Percentiles rank a stretch among this genome's conserved stretches.
Conservation (phyloP, 2,113 vertebrate species). For the Sakesphorus luctuosus region DNA sequence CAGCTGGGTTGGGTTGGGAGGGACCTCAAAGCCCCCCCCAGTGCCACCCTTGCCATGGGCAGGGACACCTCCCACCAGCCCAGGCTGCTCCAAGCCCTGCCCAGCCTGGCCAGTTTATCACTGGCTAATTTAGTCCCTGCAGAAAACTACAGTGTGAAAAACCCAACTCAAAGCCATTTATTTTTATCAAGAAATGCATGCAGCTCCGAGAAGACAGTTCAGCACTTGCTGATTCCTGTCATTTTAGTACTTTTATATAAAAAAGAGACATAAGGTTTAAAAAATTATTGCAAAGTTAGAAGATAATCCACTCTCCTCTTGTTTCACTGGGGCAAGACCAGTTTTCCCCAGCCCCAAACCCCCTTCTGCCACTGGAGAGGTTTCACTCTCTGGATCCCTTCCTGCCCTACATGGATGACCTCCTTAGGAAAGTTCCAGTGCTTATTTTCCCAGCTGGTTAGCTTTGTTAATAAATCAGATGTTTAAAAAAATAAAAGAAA, state of each 20-base stretch:
- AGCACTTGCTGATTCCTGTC: background rate
- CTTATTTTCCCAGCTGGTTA: conserved; percentile 26
- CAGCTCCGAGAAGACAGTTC: background rate
- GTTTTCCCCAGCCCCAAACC: background rate
- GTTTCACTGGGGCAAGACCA: background rate
- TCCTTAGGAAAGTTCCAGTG: background rate
- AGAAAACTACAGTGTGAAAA: fast-evolving
- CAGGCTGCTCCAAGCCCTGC: background rate
- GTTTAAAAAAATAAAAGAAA: background rate
- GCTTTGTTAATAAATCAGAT: conserved; percentile 6
- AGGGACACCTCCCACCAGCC: background rate
- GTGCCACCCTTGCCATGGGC: background rate
- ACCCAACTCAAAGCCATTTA: fast-evolving
- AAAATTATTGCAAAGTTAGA: background rate
- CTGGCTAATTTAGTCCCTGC: background rate
- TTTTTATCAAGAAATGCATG: background rate
- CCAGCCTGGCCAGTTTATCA: background rate
- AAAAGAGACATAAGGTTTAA: background rate
- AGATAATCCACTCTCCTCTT: background rate
- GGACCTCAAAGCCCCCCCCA: background rate
- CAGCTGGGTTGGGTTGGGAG: background rate
- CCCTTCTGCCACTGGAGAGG: background rate
- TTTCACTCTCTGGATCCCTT: background rate
- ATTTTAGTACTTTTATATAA: background rate
- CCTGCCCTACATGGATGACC: background rate